Evolutionary conservation across 2,797 vertebrate species (phyloP).

Genomic region (Natrix natrix): DNA sequence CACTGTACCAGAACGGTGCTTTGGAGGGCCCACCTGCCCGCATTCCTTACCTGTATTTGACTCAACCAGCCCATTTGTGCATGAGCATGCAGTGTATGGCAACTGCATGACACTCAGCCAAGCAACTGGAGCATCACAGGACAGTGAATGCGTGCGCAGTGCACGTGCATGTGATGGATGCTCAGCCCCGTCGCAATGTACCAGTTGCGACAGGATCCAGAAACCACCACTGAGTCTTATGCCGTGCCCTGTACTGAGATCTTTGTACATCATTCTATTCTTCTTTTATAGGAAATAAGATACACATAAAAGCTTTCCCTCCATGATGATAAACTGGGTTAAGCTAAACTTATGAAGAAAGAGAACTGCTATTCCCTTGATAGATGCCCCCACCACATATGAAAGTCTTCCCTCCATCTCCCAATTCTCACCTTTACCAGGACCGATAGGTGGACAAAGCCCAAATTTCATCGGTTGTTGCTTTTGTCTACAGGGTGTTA

Average conservation of each 20-base stretch:
- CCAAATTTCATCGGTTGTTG: not conserved
- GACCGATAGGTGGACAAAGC: not conserved
- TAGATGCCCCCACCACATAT: not conserved
- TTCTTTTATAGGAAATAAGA: not conserved
- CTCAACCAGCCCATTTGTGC: too few relatives aligned
- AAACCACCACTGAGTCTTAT: not conserved
- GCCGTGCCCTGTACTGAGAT: not conserved
- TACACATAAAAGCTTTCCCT: not conserved
- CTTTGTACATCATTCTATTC: not conserved
- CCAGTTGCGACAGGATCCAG: too few relatives aligned
- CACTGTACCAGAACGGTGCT: too few relatives aligned
- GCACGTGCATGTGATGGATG: too few relatives aligned
- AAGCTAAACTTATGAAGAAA: not conserved
- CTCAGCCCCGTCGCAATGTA: too few relatives aligned
- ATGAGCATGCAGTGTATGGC: too few relatives aligned
- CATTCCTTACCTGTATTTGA: too few relatives aligned
- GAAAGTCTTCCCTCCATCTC: not conserved
- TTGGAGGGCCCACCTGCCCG: too few relatives aligned
- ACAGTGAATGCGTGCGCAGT: too few relatives aligned
- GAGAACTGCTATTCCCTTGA: not conserved
- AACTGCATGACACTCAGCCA: too few relatives aligned
- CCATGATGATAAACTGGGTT: not conserved
- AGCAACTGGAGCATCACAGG: too few relatives aligned
- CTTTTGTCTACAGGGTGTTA: not conserved
- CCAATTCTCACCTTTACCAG: not conserved